These are phyloP conservation scores for Neomicropteryx cornuta DNA, from an alignment of 1,140 invertebrate genomes.

Conservation along the genomic window DNA sequence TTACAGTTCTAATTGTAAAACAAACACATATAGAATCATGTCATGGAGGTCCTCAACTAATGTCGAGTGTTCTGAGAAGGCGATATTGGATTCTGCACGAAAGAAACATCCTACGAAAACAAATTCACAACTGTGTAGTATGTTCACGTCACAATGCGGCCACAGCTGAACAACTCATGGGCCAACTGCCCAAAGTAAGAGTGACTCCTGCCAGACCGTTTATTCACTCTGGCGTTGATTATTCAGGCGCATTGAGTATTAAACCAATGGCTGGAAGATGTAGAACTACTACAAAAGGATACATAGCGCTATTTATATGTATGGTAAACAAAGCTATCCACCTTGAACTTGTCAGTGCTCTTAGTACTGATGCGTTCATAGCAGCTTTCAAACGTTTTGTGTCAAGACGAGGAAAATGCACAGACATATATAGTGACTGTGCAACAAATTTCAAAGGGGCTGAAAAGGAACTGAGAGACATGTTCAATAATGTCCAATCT, in stretches of 20 bases:
- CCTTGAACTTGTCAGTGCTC: conserved; percentile 18
- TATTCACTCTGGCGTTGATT: conserved; percentile 22
- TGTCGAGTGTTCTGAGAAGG: conserved; percentile 13
- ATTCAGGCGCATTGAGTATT: conserved; percentile 21
- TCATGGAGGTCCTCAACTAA: conserved; percentile 19
- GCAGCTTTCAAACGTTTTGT: conserved; percentile 22
- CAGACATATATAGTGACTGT: conserved; percentile 19
- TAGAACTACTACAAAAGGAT: conserved; percentile 12
- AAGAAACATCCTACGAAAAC: conserved; percentile 4
- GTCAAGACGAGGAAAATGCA: conserved; percentile 15
- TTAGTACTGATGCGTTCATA: conserved; percentile 19
- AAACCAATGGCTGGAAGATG: conserved; percentile 6
- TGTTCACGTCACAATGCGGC: conserved; percentile 10
- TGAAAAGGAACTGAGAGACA: conserved; percentile 12
- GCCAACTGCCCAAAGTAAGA: conserved; percentile 19
- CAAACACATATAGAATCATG: conserved; percentile 17
- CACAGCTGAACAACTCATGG: conserved; percentile 19
- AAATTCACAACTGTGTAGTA: conserved; percentile 14
- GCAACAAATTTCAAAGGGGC: conserved; percentile 27
- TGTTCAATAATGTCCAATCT: conserved; percentile 4
- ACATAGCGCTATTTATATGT: conserved; percentile 21
- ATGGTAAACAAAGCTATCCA: conserved; percentile 21
- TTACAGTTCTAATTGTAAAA: conserved; percentile 15
- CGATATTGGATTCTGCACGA: conserved; percentile 17
- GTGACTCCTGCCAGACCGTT: conserved; percentile 20